Evolutionary conservation across 1,140 invertebrate genomes (phyloP), one percentile per base, ranked within the genome.

Genomic region (Macrotrachela quadricornifera): DNA sequence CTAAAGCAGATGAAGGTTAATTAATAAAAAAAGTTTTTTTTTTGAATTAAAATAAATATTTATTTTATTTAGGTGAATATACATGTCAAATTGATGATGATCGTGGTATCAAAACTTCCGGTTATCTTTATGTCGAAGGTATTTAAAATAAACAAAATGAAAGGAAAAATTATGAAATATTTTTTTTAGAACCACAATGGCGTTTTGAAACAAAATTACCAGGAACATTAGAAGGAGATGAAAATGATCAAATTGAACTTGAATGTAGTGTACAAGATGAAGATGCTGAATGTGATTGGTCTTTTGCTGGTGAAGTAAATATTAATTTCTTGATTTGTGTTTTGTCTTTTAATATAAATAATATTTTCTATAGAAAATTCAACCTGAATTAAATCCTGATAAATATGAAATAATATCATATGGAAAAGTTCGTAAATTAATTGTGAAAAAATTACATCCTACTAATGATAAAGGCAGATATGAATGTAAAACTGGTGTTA

Each of bases 251-350:
- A 30, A 40, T 44, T 36, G 54, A 46, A 36, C 15, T 55, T 14
- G 54, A 55, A 41, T 45, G 41, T 18, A 48, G 50, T 45, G 41
- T 55, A 16, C 48, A 55, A 37, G 54, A 55, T 36, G 16, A 38
- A 10, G 43, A 55, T 47, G 54, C 54, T 41, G 54, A 55, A 17
- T 50, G 48, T 41, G 54, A 55, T 16, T 55, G 54, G 54, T 55
- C 40, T 13, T 50, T 45, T 50, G 43, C 50, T 4, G 54, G 49
- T 18, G 42, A 53, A 17, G 51, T 53, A 46, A 39, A 15, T 43
- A 2, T 4, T 30, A 8, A 30, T 50, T 42, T 50, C 18, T n/a
- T 10, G 17, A 10, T 15, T 6, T 17, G 0, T 10, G n/a, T 11
- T 17, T 21, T n/a, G n/a, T 13, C 18, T 38, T 43, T 17, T 16